Evolutionary conservation across 2,888 invertebrate species (phyloP).

Genomic region (Mythimna loreyi): DNA sequence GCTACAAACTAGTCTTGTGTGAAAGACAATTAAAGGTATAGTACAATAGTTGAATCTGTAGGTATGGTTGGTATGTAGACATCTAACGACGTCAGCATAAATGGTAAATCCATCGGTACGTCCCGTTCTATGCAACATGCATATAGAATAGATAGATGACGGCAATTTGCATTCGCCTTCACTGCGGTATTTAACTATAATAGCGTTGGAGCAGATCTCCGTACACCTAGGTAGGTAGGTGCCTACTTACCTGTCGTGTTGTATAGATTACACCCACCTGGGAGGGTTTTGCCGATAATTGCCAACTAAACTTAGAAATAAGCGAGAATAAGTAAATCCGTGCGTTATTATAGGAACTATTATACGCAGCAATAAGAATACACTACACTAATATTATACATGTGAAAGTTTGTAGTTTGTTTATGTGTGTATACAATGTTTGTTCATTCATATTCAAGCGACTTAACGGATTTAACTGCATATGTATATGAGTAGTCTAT

Average conservation of each 20-base stretch:
- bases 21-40: constrained; percentile 49
- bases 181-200: constrained; percentile 57
- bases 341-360: constrained; percentile 7
- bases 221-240: constrained; percentile 25
- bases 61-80: constrained; percentile 16
- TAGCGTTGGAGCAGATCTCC: constrained; percentile 44
- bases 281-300: constrained; percentile 47
- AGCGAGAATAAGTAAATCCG: constrained; percentile 13
- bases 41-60: constrained; percentile 24
- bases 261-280: constrained; percentile 30
- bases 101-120: constrained; percentile 30
- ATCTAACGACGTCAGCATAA: constrained; percentile 23
- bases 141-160: constrained; percentile 41
- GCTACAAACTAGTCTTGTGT: constrained; percentile 29
- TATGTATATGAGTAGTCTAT: no score
- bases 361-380: not conserved
- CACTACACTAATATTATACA: no score
- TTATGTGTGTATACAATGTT: no score
- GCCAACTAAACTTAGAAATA: constrained; percentile 36
- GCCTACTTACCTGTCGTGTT: constrained; percentile 30
- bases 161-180: constrained; percentile 64
- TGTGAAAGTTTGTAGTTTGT: no score
- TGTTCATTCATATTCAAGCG: no score
- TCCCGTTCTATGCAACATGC: constrained; percentile 30
- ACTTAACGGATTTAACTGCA: no score